Evolutionary conservation across 2,888 invertebrate genomes (phyloP), one percentile per base, ranked within the genome.

Genomic region (Reticulitermes lucifugus): DNA sequence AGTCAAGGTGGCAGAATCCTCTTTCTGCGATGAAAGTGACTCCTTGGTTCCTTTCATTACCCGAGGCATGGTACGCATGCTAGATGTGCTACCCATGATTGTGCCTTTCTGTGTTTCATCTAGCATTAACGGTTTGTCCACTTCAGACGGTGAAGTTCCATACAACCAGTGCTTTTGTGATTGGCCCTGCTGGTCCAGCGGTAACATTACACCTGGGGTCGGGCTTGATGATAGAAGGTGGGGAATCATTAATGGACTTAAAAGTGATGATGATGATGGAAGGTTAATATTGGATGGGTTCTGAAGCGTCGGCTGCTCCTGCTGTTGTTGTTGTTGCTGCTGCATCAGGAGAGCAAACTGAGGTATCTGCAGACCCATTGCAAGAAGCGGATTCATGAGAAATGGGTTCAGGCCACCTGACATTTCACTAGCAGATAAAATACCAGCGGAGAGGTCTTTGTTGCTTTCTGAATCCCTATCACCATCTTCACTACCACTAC

Each of bases 361-460:
- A 79, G 86, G 86, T 79, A 86, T 79, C 59, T 85, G 86, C 29
- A 86, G 60, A 59, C 85, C 85, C 84, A 86, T 85, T 35, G 81
- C 71, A 43, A 86, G 25, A 41, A 85, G 60, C n/a, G 86, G 86
- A 83, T 85, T 85, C 75, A 86, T 83, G 82, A 84, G 71, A 35
- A 59, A 82, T 18, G 81, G 77, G 25, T 83, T 81, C 46, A 77
- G n/a, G 1, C 77, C 51, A 4, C 77, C 46, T 77, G 77, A 7
- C 10, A 77, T 46, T 35, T 77, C 77, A 43, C 77, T 51, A 41
- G 41, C n/a, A n/a, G 77, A 77, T 7, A 10, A 0, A 9, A 73
- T 41, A 35, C 73, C 35, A 35, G 21, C 5, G 21, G 77, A 21
- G 46, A 51, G 25, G 1, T 77, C 60, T 21, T 60, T 81, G 29